Conservation (phyloP, 2,113 vertebrate species). For the Anser brachyrhynchus region DNA sequence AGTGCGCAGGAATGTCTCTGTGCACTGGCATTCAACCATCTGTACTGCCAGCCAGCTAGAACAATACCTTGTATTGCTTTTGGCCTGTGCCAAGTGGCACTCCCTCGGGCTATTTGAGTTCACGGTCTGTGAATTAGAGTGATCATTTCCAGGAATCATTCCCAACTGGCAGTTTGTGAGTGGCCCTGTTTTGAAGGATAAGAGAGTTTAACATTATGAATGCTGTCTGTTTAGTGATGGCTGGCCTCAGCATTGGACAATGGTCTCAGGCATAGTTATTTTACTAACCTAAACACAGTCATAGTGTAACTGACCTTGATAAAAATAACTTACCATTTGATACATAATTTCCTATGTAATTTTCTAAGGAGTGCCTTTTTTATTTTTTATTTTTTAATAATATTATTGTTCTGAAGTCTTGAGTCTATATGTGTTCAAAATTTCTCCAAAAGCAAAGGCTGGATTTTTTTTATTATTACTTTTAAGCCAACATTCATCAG, state of each 20-base stretch:
- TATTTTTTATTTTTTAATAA: too few relatives aligned
- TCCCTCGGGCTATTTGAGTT: fast-evolving
- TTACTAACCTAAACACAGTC: not conserved
- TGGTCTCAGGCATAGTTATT: not conserved
- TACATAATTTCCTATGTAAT: not conserved
- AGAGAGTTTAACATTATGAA: not conserved
- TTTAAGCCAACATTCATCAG: not conserved
- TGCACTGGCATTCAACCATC: not conserved
- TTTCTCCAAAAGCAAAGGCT: not conserved
- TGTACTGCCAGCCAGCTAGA: not conserved
- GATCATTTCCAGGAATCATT: not conserved
- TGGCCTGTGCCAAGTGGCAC: not conserved
- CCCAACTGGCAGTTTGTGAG: not conserved
- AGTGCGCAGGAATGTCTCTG: not conserved
- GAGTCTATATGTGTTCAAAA: not conserved
- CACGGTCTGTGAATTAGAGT: not conserved
- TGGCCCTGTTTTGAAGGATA: not conserved
- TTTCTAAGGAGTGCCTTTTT: too few relatives aligned
- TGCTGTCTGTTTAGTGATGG: not conserved
- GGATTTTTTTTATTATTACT: not conserved
- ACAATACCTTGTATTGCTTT: not conserved
- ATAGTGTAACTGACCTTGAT: fast-evolving
- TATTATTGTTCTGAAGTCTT: not conserved
- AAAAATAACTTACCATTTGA: not conserved
- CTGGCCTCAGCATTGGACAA: not conserved